Percentiles rank a stretch among this genome's conserved stretches.
Evolutionary conservation across 1,140 invertebrate genomes (phyloP).

Genomic region (Drosophila oshimai): DNA sequence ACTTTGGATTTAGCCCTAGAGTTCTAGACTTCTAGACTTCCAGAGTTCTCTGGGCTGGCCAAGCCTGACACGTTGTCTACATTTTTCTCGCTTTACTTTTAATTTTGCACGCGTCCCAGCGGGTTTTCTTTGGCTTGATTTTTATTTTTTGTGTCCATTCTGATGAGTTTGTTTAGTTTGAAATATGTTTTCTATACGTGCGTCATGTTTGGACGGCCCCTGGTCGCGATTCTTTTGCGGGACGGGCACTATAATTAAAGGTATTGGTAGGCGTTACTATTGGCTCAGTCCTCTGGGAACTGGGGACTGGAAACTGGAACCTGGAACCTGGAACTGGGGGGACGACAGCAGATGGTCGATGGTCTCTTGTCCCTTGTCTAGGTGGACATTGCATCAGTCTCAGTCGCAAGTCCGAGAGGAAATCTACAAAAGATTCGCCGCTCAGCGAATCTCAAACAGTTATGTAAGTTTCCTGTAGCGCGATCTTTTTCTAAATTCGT

Average conservation of each 20-base stretch:
- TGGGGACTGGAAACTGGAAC: neutral
- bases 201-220: constrained; percentile 65
- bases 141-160: constrained; percentile 29
- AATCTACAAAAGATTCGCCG: constrained; percentile 46
- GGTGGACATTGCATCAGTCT: constrained; percentile 49
- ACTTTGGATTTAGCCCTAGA: no score
- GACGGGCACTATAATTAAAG: constrained; percentile 73
- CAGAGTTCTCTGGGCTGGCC: constrained; percentile 7
- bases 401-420: neutral
- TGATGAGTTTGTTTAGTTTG: constrained; percentile 81
- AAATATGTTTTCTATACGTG: constrained; percentile 81
- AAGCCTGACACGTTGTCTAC: constrained; percentile 43
- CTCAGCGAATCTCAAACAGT: constrained; percentile 30
- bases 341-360: constrained; percentile 12
- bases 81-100: constrained; percentile 77
- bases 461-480: constrained; percentile 42
- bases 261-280: constrained; percentile 80
- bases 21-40: no score
- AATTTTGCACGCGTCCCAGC: constrained; percentile 75
- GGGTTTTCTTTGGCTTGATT: constrained; percentile 15
- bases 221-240: constrained; percentile 39
- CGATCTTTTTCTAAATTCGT: constrained; percentile 21
- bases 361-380: constrained; percentile 8
- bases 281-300: constrained; percentile 46
- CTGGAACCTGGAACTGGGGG: constrained; percentile 9